Evolutionary conservation across 2,797 vertebrate genomes (phyloP), one percentile per base, ranked within the genome.

Genomic region (Lycodopsis pacificus): DNA sequence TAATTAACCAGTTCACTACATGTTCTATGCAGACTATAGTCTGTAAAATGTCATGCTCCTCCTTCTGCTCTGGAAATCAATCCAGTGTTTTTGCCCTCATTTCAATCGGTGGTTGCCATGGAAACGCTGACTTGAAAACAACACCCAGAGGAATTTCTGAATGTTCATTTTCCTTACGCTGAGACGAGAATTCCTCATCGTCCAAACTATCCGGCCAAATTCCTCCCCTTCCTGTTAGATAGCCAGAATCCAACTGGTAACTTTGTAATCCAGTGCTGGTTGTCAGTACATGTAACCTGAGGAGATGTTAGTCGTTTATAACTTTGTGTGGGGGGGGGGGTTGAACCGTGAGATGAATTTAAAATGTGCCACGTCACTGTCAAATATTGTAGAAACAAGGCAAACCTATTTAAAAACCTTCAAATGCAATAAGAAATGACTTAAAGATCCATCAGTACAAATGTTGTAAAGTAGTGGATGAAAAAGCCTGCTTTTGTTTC

Each of bases 101-200:
- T 90, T 82, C 36, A 67, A 74, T 88, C 65, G 63, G 30, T 1
- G 65, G 94, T 95, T 93, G 82, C 91, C 82, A 90, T 88, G 90
- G 93, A 87, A 90, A 94, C 92, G 0, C 51, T 64, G 75, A 54
- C 77, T 83, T 7, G 74, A 81, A 57, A 93, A 84, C 88, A 87
- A 90, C 80, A 92, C 86, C 88, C 80, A 27, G 84, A 89, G 90
- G 88, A 88, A 88, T 90, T 86, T 73, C 63, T 69, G 73, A 84
- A 89, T 90, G 85, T 81, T 84, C 81, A 84, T 87, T 80, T 76
- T 53, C 65, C 65, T 73, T 17, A 63, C 70, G 4, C 44, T 0
- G 34, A 63, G 44, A 53, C 75, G 77, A 73, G 25, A 80, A 87
- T 88, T 79, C 65, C 68, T 86, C 77, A 80, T 59, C 78, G 79